Conservation (phyloP, 2,888 invertebrate species). For the Pogonocherus hispidulus region DNA sequence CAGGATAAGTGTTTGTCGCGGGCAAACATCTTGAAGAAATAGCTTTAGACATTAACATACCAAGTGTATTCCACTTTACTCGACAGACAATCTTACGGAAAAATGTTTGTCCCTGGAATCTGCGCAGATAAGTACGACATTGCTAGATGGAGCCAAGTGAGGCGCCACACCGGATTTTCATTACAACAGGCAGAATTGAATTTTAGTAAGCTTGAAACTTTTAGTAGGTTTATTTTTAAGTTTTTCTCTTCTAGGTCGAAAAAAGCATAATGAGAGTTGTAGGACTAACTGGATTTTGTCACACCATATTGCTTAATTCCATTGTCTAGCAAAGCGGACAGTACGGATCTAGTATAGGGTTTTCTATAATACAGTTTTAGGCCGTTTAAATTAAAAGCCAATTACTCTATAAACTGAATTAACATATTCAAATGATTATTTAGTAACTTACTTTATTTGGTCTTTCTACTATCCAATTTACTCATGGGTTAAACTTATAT, state of each 20-base stretch:
- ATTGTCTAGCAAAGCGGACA: too few species aligned
- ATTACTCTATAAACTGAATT: too few species aligned
- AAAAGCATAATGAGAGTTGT: constrained; percentile 24
- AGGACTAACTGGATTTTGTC: constrained; percentile 17
- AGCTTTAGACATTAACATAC: constrained; percentile 42
- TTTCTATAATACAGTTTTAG: too few species aligned
- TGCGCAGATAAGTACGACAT: constrained; percentile 1
- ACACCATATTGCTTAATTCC: too few species aligned
- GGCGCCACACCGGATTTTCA: constrained; percentile 20
- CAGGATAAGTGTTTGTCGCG: constrained; percentile 45
- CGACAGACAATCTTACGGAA: constrained; percentile 10
- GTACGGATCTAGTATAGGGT: too few species aligned
- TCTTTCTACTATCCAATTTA: too few species aligned
- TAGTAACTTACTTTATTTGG: too few species aligned
- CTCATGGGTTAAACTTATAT: too few species aligned
- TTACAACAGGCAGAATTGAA: constrained; percentile 25
- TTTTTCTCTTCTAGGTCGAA: constrained; percentile 3
- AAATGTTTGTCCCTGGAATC: constrained; percentile 19
- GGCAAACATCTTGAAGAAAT: constrained; percentile 46
- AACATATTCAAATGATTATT: too few species aligned
- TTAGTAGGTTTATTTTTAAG: constrained; percentile 7
- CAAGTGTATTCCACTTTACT: constrained; percentile 25
- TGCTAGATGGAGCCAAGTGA: not conserved
- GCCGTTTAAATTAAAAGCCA: not conserved
- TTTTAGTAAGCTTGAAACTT: constrained; percentile 24